Evolutionary conservation across 2,797 vertebrate genomes (phyloP).

Genomic region (Nyctibius grandis): DNA sequence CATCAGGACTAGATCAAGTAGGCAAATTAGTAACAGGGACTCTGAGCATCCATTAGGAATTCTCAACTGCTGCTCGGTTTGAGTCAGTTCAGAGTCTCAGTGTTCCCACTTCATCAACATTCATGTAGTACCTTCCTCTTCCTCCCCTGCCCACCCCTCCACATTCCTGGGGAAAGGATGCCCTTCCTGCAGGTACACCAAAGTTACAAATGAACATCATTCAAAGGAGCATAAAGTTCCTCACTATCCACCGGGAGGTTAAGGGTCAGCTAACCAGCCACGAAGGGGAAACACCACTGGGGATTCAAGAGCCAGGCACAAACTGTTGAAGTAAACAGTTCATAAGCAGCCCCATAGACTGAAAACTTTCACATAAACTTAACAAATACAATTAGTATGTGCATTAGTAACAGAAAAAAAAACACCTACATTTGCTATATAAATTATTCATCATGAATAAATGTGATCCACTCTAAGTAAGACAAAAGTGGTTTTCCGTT

Average conservation of each 20-base stretch:
- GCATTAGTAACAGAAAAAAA: neutral
- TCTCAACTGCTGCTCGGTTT: neutral
- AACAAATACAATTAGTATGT: neutral
- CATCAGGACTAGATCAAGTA: neutral
- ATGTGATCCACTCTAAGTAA: neutral
- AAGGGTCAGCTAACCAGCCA: neutral
- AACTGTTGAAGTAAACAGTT: neutral
- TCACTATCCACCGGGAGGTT: neutral
- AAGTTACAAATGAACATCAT: neutral
- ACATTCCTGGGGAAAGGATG: neutral
- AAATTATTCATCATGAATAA: constrained; percentile 11
- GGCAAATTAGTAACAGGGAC: neutral
- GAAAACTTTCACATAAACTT: neutral
- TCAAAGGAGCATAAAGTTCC: neutral
- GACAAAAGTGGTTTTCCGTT: neutral
- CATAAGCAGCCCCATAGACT: neutral
- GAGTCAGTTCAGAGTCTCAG: neutral
- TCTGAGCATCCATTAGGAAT: neutral
- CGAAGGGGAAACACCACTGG: fast-evolving
- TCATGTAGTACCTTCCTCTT: neutral
- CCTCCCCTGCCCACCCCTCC: neutral
- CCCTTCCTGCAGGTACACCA: neutral
- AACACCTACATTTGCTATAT: neutral
- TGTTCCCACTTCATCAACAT: neutral
- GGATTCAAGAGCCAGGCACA: neutral